These are phyloP conservation scores for Pristiophorus japonicus DNA, from an alignment of 2,113 vertebrate species.

Conservation along the genomic window DNA sequence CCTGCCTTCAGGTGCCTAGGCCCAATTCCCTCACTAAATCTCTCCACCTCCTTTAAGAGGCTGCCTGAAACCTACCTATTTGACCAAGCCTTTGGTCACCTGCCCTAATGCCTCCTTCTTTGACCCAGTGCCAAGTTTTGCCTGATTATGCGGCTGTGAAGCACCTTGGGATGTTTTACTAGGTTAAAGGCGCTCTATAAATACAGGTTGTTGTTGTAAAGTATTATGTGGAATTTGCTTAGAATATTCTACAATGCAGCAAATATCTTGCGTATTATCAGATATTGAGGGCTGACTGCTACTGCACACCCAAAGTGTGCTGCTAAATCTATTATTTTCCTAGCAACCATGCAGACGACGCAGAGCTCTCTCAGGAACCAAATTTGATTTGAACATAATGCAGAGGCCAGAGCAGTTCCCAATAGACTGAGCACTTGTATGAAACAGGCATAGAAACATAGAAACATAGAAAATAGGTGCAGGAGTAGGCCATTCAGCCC, in stretches of 20 bases:
- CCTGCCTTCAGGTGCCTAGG: background rate
- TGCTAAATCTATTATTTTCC: background rate
- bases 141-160: background rate
- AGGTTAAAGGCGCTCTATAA: background rate
- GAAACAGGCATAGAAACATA: no score
- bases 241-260: background rate
- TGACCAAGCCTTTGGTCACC: background rate
- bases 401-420: background rate
- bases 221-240: background rate
- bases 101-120: background rate
- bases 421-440: background rate
- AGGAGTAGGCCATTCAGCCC: no score
- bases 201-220: background rate
- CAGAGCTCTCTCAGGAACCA: background rate
- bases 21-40: background rate
- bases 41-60: background rate
- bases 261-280: background rate
- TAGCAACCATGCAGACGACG: background rate
- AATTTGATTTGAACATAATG: background rate
- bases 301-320: background rate
- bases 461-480: no score
- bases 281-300: background rate
- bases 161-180: background rate
- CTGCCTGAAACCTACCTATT: background rate
- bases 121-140: background rate